Conservation (phyloP, 1,140 invertebrate species). For the Phocides pigmalion region DNA sequence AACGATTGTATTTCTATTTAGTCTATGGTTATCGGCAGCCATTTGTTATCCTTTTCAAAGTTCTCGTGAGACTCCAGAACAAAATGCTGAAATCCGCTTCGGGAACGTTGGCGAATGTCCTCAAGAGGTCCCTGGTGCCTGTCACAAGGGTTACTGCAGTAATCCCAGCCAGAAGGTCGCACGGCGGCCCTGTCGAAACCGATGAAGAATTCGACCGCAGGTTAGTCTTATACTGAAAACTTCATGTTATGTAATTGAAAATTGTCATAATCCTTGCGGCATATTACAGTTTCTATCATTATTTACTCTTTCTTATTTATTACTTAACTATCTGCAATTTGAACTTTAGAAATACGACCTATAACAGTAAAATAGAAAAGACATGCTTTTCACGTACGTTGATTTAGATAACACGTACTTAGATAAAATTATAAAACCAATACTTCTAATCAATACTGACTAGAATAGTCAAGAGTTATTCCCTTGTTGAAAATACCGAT, state of each 20-base stretch:
- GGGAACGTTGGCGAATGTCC: conserved; percentile 64
- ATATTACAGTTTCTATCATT: not conserved
- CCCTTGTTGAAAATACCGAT: too few relatives aligned
- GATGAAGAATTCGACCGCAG: conserved; percentile 78
- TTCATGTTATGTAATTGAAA: conserved; percentile 80
- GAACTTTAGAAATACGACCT: not conserved
- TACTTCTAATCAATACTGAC: too few relatives aligned
- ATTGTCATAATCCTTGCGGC: conserved; percentile 40
- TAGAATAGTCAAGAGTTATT: too few relatives aligned
- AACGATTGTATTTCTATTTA: conserved; percentile 30
- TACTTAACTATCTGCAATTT: not conserved
- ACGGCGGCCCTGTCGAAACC: conserved; percentile 68
- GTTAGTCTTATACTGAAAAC: conserved; percentile 64
- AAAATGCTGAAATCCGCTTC: conserved; percentile 78
- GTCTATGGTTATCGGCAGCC: conserved; percentile 70
- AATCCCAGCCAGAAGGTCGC: conserved; percentile 54
- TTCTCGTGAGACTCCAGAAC: conserved; percentile 52
- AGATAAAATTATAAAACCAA: not conserved
- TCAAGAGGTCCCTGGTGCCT: conserved; percentile 71
- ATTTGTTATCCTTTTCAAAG: conserved; percentile 76
- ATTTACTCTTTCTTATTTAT: not conserved
- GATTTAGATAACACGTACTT: conserved; percentile 10
- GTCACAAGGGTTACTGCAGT: conserved; percentile 62
- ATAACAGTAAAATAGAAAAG: not conserved
- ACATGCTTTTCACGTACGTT: not conserved